Conservation (phyloP, 1,140 invertebrate genomes). For the Anthonomus grandis region DNA sequence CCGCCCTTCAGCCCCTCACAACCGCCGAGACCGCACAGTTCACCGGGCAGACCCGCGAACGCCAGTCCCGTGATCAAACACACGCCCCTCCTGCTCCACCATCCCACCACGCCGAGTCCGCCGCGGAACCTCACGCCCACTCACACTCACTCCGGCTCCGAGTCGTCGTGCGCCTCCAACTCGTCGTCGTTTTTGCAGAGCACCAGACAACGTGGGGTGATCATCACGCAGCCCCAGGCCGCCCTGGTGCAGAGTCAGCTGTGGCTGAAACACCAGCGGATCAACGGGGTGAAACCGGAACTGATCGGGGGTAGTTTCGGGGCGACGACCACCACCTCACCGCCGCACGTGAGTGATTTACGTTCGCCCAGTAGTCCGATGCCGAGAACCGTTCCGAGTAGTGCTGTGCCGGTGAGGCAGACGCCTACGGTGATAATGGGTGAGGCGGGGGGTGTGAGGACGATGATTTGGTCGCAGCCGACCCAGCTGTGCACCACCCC, state of each 20-base stretch:
- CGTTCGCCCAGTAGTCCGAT: conserved; percentile 54
- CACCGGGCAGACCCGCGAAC: conserved; percentile 44
- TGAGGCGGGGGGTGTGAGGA: conserved; percentile 83
- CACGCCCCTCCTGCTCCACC: conserved; percentile 41
- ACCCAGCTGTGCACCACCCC: conserved; percentile 54
- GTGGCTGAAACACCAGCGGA: conserved; percentile 62
- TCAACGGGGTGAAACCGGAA: conserved; percentile 74
- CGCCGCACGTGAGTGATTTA: conserved; percentile 61
- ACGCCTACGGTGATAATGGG: conserved; percentile 89
- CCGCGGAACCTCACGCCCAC: conserved; percentile 26
- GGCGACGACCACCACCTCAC: conserved; percentile 58
- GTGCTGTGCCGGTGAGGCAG: conserved; percentile 60
- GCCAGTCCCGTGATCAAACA: conserved; percentile 42
- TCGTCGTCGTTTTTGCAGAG: conserved; percentile 36
- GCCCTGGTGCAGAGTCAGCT: conserved; percentile 53
- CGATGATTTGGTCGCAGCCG: conserved; percentile 85
- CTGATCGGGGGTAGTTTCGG: conserved; percentile 65
- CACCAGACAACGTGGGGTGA: conserved; percentile 41
- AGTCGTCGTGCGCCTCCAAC: conserved; percentile 41
- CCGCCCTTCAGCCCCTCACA: conserved; percentile 41
- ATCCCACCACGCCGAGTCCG: conserved; percentile 36
- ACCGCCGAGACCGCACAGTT: conserved; percentile 48
- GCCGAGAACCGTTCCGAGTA: conserved; percentile 51
- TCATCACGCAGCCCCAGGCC: conserved; percentile 49
- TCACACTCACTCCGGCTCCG: conserved; percentile 38